These are phyloP conservation scores for Acanthoscelides obtectus DNA, from an alignment of 2,888 invertebrate genomes.

Conservation along the genomic window DNA sequence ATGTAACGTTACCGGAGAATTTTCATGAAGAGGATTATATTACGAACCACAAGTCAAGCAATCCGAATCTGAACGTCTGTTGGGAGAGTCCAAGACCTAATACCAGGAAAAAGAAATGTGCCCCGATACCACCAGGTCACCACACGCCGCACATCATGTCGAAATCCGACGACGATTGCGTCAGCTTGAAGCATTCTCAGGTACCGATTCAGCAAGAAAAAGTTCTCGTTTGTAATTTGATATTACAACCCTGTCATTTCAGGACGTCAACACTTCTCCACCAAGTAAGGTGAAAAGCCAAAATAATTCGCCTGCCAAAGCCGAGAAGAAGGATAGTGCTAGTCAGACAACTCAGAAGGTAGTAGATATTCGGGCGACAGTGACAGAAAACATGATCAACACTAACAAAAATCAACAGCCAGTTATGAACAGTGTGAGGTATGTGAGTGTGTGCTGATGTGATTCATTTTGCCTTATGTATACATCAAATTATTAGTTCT, in stretches of 20 bases:
- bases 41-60: conserved; percentile 42
- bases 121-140: conserved; percentile 51
- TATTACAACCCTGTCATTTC: background rate
- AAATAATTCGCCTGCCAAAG: conserved; percentile 3
- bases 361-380: conserved; percentile 6
- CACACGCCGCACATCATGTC: background rate
- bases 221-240: background rate
- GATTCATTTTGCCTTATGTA: no score
- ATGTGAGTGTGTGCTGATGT: no score
- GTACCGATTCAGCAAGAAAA: no score
- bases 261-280: background rate
- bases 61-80: conserved; percentile 29
- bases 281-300: background rate
- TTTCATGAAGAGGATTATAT: conserved; percentile 28
- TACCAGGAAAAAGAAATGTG: conserved; percentile 68
- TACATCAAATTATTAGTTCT: no score
- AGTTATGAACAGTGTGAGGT: background rate
- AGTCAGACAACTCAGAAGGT: conserved; percentile 10
- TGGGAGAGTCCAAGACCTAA: conserved; percentile 61
- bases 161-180: background rate
- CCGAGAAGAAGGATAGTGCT: conserved; percentile 9
- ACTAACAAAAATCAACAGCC: conserved; percentile 1
- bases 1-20: conserved; percentile 48
- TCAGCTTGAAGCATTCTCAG: background rate
- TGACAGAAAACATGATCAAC: conserved; percentile 13